These are phyloP conservation scores for Seriola rivoliana DNA, from an alignment of 2,113 vertebrate genomes.

Conservation along the genomic window DNA sequence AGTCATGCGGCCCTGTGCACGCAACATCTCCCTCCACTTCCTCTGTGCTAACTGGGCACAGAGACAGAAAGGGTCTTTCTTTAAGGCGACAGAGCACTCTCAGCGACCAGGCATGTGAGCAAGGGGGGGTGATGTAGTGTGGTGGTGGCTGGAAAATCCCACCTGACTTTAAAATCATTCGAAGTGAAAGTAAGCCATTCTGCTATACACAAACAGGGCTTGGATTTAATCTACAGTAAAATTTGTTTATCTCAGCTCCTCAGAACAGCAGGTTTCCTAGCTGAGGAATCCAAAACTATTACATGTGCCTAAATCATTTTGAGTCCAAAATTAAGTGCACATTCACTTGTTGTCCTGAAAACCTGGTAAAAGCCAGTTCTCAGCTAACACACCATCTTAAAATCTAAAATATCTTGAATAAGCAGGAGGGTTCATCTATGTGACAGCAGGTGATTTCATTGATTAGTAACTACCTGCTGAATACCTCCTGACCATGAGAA, in stretches of 20 bases:
- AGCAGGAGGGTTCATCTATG: neutral
- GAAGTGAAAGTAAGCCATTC: conserved; percentile 18
- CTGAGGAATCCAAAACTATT: neutral
- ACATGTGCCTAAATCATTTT: neutral
- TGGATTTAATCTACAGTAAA: neutral
- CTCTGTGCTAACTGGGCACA: conserved; percentile 31
- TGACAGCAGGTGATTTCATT: neutral
- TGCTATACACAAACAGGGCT: neutral
- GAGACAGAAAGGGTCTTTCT: conserved; percentile 70
- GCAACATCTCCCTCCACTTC: conserved; percentile 52
- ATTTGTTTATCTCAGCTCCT: neutral
- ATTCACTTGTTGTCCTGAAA: neutral
- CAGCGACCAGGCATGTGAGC: conserved; percentile 23
- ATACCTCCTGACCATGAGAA: neutral
- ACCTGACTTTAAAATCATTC: conserved; percentile 14
- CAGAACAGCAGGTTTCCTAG: neutral
- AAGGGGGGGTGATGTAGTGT: neutral
- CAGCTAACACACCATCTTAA: neutral
- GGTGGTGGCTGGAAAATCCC: conserved; percentile 13
- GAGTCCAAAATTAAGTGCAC: neutral
- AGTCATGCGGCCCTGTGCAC: conserved; percentile 62
- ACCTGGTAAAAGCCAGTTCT: neutral
- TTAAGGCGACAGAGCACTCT: conserved; percentile 22
- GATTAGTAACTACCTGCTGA: neutral
- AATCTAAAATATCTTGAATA: neutral